Percentiles rank a stretch among this genome's conserved stretches.
phyloP scores from a whole-genome alignment of 1,140 invertebrate genomes.

The Meloidogyne hapla region DNA sequence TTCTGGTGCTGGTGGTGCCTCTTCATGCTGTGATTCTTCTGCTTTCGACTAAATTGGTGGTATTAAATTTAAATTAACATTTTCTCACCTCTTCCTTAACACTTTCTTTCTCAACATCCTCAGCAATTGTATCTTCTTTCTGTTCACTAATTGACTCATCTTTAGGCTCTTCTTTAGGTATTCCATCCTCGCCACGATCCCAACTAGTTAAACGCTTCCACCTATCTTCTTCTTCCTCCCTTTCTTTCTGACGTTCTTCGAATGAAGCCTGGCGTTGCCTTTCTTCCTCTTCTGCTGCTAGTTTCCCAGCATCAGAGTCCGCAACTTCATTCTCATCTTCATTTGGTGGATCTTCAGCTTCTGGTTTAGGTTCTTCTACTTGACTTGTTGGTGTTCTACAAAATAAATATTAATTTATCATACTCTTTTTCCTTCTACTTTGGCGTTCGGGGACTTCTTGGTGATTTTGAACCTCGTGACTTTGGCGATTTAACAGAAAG shows the following conservation, averaged over 20 bases:
- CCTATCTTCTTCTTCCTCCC: conserved; percentile 9
- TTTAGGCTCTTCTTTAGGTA: conserved; percentile 14
- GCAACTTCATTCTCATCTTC: not conserved
- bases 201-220: conserved; percentile 27
- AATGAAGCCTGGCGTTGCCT: not conserved
- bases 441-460: conserved; percentile 55
- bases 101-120: conserved; percentile 12
- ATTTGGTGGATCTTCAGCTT: not conserved
- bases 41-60: conserved; percentile 24
- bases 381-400: conserved; percentile 7
- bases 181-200: conserved; percentile 20
- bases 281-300: not conserved
- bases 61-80: not conserved
- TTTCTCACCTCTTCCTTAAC: not conserved
- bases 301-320: not conserved
- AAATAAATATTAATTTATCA: not conserved
- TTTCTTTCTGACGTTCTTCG: conserved; percentile 1
- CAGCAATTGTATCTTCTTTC: conserved; percentile 27
- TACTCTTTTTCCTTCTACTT: not conserved
- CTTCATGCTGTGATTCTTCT: conserved; percentile 26
- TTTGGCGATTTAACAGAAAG: conserved; percentile 28
- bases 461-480: conserved; percentile 26
- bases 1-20: conserved; percentile 30
- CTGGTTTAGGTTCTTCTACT: conserved; percentile 16
- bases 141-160: conserved; percentile 12